Conservation (phyloP, 2,113 vertebrate genomes). For the Bombycilla garrulus region DNA sequence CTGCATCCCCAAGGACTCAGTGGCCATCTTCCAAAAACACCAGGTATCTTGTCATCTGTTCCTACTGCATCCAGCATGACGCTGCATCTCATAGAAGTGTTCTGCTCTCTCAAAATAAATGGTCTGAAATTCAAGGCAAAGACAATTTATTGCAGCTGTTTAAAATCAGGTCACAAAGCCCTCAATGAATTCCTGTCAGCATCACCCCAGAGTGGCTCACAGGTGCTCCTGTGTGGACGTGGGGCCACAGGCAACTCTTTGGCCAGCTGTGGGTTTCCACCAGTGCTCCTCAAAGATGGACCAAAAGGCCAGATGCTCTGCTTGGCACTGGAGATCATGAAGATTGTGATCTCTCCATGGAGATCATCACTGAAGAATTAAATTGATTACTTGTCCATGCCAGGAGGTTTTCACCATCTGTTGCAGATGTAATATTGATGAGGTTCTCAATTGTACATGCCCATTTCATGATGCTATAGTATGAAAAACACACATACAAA, state of each 20-base stretch:
- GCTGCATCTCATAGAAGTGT: background rate
- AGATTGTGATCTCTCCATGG: background rate
- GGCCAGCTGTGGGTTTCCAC: background rate
- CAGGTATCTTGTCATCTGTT: background rate
- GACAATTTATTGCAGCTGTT: background rate
- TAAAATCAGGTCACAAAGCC: background rate
- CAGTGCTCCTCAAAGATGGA: background rate
- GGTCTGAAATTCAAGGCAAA: background rate
- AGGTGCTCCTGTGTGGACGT: accelerated
- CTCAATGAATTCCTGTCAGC: background rate
- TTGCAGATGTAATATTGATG: background rate
- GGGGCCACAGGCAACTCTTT: background rate
- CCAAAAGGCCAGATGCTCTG: background rate
- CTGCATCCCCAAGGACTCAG: background rate
- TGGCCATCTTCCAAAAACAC: background rate
- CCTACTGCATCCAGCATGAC: background rate
- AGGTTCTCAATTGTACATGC: background rate
- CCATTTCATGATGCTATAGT: background rate
- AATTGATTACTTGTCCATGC: background rate
- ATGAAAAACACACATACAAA: background rate
- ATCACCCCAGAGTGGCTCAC: background rate
- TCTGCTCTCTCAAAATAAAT: background rate
- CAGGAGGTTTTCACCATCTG: background rate
- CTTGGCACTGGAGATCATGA: background rate
- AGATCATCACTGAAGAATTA: background rate